A percentile compares a stretch with the other conserved stretches of the same genome.
These are phyloP conservation scores for Diaphora mendica DNA, from an alignment of 2,888 invertebrate species.

Conservation along the genomic window DNA sequence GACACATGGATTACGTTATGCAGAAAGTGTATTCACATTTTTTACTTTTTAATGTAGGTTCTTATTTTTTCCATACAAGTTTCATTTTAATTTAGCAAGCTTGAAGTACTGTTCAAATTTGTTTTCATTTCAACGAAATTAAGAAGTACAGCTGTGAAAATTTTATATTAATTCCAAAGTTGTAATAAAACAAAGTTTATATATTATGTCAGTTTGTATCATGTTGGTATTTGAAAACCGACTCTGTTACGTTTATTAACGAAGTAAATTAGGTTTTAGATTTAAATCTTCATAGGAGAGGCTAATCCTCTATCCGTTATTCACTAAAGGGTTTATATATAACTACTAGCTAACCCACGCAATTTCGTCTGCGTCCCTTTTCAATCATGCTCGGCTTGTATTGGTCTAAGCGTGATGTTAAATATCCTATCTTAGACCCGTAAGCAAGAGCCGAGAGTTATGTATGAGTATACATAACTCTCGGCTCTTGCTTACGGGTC, in stretches of 20 bases:
- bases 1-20: too few species aligned
- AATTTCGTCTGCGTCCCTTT: too few species aligned
- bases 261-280: background rate
- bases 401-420: too few species aligned
- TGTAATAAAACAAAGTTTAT: background rate
- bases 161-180: background rate
- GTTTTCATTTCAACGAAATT: background rate
- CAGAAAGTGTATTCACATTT: too few species aligned
- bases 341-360: too few species aligned
- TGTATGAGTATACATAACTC: too few species aligned
- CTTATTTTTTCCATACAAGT: background rate
- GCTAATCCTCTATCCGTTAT: background rate
- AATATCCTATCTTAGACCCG: too few species aligned
- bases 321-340: background rate
- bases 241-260: background rate
- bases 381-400: too few species aligned
- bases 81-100: background rate
- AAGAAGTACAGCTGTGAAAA: background rate
- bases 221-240: background rate
- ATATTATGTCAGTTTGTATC: background rate
- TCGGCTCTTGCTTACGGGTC: too few species aligned
- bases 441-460: too few species aligned
- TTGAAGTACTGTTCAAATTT: background rate
- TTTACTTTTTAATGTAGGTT: background rate
- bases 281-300: slow-evolving; percentile 2